A percentile compares a stretch with the other conserved stretches of the same genome.
Evolutionary conservation across 2,113 vertebrate genomes (phyloP).

Genomic region (Ictalurus furcatus): DNA sequence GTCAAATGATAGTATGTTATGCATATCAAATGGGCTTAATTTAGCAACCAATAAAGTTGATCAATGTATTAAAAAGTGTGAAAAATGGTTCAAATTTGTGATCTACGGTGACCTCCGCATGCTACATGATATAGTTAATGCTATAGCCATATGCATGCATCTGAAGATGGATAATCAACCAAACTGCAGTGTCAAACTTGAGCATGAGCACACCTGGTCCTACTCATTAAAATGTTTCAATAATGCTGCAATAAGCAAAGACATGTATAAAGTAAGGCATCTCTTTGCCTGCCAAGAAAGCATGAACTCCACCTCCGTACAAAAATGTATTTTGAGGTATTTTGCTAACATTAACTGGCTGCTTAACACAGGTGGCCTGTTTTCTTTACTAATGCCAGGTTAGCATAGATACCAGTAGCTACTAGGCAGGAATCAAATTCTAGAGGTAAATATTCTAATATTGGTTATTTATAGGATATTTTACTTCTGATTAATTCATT

Average conservation of each 20-base stretch:
- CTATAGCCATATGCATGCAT: neutral
- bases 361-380: neutral
- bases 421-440: neutral
- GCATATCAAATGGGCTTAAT: neutral
- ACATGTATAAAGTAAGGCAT: neutral
- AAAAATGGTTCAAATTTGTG: neutral
- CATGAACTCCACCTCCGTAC: neutral
- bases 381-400: neutral
- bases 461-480: neutral
- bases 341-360: neutral
- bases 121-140: neutral
- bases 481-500: neutral
- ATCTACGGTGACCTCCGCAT: neutral
- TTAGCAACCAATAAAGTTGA: neutral
- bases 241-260: neutral
- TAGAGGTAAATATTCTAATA: neutral
- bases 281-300: neutral
- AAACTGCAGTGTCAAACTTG: neutral
- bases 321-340: neutral
- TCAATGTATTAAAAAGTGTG: neutral
- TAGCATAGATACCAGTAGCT: neutral
- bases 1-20: neutral
- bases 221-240: neutral
- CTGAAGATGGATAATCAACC: neutral
- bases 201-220: neutral